Evolutionary conservation across 2,113 vertebrate genomes (phyloP).

Genomic region (Noturus placidus): DNA sequence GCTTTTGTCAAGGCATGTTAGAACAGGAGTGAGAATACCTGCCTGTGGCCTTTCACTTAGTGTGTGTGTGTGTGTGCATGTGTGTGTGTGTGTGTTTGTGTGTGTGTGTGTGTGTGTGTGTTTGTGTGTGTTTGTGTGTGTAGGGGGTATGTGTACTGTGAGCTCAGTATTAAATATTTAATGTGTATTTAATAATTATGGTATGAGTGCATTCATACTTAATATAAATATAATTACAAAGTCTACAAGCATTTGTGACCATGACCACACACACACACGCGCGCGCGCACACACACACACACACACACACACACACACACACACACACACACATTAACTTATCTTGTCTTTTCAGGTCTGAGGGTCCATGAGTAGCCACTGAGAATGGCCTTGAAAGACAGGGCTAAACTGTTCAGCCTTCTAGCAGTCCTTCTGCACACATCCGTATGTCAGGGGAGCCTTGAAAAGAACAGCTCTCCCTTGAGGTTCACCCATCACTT

Average conservation of each 20-base stretch:
- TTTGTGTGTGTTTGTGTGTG: not conserved
- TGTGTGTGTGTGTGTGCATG: constrained; percentile 45
- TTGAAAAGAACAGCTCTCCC: constrained; percentile 71
- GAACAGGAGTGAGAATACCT: constrained; percentile 61
- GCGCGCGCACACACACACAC: not conserved
- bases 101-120: constrained; percentile 21
- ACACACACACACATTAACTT: not conserved
- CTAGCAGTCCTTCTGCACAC: constrained; percentile 65
- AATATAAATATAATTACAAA: not conserved
- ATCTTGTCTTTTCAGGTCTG: constrained; percentile 51
- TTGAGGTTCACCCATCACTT: constrained; percentile 85
- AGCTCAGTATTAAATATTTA: not conserved
- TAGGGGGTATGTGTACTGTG: not conserved
- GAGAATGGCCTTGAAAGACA: constrained; percentile 64
- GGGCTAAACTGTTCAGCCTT: constrained; percentile 56
- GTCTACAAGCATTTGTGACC: not conserved
- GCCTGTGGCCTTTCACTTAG: constrained; percentile 44
- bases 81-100: not conserved
- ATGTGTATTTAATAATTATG: not conserved
- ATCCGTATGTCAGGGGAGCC: constrained; percentile 59
- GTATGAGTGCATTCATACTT: not conserved
- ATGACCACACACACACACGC: not conserved
- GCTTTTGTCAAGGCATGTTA: constrained; percentile 60
- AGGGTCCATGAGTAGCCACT: constrained; percentile 52
- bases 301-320: not conserved